Percentiles rank a stretch among this genome's conserved stretches.
phyloP scores from a whole-genome alignment of 1,140 invertebrate genomes.

The Spodoptera frugiperda region DNA sequence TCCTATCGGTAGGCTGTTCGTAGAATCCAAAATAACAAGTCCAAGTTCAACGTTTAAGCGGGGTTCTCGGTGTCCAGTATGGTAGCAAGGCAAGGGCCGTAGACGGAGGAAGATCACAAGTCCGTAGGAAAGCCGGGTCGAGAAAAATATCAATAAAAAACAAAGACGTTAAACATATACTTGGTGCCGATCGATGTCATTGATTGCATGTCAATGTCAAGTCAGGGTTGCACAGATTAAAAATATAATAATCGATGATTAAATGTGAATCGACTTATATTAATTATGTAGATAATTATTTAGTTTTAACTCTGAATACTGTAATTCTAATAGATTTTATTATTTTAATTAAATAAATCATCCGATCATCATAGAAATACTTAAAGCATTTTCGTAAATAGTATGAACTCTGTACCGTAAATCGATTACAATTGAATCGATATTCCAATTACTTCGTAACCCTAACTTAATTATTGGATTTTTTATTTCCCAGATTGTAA shows the following conservation, averaged over 20 bases:
- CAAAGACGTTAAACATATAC: neutral
- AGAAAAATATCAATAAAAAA: constrained; percentile 8
- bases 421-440: too few relatives aligned
- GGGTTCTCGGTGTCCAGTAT: constrained; percentile 10
- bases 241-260: constrained; percentile 20
- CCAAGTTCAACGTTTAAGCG: constrained; percentile 23
- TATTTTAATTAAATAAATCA: constrained; percentile 10
- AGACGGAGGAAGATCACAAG: constrained; percentile 11
- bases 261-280: neutral
- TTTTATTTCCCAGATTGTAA: too few relatives aligned
- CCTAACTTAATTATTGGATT: too few relatives aligned
- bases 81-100: constrained; percentile 14
- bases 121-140: neutral
- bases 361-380: neutral
- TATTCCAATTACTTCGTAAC: too few relatives aligned
- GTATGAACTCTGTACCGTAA: too few relatives aligned
- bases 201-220: neutral
- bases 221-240: constrained; percentile 25
- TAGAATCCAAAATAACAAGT: constrained; percentile 24
- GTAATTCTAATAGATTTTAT: constrained; percentile 16
- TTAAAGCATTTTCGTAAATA: too few relatives aligned
- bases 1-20: constrained; percentile 3
- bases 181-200: constrained; percentile 13
- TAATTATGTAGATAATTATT: too few relatives aligned
- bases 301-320: neutral